phyloP scores from a whole-genome alignment of 1,140 invertebrate species.

The Subanguina moxae region DNA sequence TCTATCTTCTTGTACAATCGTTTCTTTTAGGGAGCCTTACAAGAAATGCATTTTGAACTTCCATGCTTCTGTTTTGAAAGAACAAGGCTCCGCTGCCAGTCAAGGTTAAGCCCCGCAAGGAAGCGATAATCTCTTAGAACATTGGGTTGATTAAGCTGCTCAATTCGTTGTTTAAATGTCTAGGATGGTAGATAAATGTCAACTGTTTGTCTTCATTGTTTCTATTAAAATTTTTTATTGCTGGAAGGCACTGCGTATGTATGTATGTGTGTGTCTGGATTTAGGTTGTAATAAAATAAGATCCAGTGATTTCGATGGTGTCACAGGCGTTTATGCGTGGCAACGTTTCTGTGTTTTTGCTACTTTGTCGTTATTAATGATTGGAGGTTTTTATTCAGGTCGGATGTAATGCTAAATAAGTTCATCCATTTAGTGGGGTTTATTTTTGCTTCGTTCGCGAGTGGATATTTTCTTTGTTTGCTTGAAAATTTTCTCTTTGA shows the following conservation, averaged over 20 bases:
- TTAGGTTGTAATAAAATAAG: no score
- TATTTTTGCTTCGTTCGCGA: background rate
- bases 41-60: slow-evolving; percentile 8
- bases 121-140: background rate
- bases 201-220: slow-evolving; percentile 4
- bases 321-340: no score
- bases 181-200: background rate
- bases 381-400: no score
- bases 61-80: background rate
- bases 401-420: no score
- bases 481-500: background rate
- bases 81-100: background rate
- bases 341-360: no score
- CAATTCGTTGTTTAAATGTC: background rate
- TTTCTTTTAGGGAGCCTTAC: slow-evolving; percentile 6
- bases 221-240: background rate
- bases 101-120: no score
- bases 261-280: no score
- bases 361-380: no score
- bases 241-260: no score
- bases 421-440: background rate
- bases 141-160: background rate
- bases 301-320: no score
- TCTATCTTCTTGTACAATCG: no score
- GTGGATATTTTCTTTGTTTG: background rate